These are phyloP conservation scores for Trichechus manatus DNA, from an alignment of 2,113 vertebrate species.

Conservation along the genomic window DNA sequence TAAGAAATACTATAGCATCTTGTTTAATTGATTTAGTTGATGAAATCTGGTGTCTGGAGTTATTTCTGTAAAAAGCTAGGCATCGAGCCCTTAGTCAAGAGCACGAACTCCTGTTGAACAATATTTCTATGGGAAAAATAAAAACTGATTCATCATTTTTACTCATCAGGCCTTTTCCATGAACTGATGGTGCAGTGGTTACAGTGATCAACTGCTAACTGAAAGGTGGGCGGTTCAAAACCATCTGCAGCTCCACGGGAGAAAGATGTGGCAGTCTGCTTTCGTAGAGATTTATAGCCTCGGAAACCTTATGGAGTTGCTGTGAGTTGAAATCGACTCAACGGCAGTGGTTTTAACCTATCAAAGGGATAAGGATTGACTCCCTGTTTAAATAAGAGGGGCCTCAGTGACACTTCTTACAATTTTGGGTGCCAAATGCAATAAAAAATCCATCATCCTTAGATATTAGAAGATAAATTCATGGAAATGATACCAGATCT, in stretches of 20 bases:
- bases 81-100: constrained; percentile 29
- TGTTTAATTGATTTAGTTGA: constrained; percentile 57
- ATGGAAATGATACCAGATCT: neutral
- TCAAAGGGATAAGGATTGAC: constrained; percentile 22
- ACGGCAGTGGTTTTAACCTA: neutral
- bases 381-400: constrained; percentile 50
- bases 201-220: too few relatives aligned
- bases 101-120: constrained; percentile 24
- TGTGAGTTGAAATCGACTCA: too few relatives aligned
- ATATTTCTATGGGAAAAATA: constrained; percentile 27
- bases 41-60: constrained; percentile 53
- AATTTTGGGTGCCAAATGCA: constrained; percentile 43
- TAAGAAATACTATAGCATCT: constrained; percentile 26
- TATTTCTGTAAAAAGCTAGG: constrained; percentile 55
- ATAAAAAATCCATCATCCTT: constrained; percentile 47
- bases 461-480: neutral
- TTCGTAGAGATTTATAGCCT: too few relatives aligned
- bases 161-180: constrained; percentile 53
- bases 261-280: too few relatives aligned
- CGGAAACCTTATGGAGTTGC: too few relatives aligned
- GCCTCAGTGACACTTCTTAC: neutral
- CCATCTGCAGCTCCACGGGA: too few relatives aligned
- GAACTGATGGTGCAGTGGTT: neutral
- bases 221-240: too few relatives aligned
- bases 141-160: constrained; percentile 6